A percentile compares a stretch with the other conserved stretches of the same genome.
Evolutionary conservation across 1,140 invertebrate genomes (phyloP).

Genomic region (Ganaspis sp.): DNA sequence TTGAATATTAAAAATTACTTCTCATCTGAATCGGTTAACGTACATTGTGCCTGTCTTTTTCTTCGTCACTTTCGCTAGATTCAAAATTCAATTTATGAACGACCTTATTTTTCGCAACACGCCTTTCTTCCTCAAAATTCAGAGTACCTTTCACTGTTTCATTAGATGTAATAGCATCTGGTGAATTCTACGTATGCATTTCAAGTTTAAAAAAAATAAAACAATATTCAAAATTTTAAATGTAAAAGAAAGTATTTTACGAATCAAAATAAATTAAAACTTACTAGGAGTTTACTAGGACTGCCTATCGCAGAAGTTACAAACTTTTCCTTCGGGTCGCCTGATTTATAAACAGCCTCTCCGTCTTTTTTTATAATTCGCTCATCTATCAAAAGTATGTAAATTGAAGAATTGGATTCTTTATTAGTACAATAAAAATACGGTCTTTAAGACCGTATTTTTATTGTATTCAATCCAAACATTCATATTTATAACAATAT

Average conservation of each 20-base stretch:
- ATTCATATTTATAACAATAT: too few relatives aligned
- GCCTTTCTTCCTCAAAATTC: neutral
- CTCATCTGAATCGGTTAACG: neutral
- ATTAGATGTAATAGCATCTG: neutral
- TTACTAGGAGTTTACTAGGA: slow-evolving; percentile 25
- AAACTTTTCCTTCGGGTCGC: slow-evolving; percentile 39
- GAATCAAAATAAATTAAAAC: neutral
- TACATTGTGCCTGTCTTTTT: neutral
- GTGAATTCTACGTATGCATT: neutral
- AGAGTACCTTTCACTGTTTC: neutral
- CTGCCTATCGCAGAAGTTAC: neutral
- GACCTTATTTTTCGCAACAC: slow-evolving; percentile 12
- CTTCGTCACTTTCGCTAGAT: slow-evolving; percentile 16
- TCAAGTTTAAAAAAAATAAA: neutral
- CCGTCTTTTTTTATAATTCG: slow-evolving; percentile 50
- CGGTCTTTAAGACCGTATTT: too few relatives aligned
- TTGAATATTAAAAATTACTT: neutral
- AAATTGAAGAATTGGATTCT: too few relatives aligned
- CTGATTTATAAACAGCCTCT: slow-evolving; percentile 50
- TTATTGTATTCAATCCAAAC: too few relatives aligned
- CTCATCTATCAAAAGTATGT: slow-evolving; percentile 57
- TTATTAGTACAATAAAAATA: too few relatives aligned
- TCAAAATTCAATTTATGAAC: neutral
- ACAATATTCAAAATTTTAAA: neutral
- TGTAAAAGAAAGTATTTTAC: neutral